A percentile compares a stretch with the other conserved stretches of the same genome.
phyloP scores from a whole-genome alignment of 2,888 invertebrate genomes.

The Parelbella ahira region DNA sequence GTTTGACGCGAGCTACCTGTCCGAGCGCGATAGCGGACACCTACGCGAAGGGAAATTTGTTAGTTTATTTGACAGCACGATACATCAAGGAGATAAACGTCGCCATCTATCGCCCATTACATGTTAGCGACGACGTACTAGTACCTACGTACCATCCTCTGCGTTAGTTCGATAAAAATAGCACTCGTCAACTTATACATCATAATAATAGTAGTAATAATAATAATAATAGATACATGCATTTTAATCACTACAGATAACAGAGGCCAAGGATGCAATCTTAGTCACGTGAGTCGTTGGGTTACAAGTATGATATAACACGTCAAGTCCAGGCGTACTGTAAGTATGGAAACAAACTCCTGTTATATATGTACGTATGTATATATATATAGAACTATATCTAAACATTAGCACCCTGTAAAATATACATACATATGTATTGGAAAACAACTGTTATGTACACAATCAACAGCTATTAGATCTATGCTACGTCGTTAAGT shows the following conservation, averaged over 20 bases:
- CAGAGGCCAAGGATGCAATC: conserved; percentile 14
- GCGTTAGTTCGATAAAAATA: conserved; percentile 39
- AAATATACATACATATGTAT: conserved; percentile 48
- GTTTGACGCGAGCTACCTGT: conserved; percentile 54
- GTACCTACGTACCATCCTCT: no score
- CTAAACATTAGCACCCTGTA: conserved; percentile 72
- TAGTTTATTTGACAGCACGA: conserved; percentile 62
- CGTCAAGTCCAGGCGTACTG: conserved; percentile 7
- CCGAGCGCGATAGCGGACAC: conserved; percentile 50
- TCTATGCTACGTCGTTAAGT: conserved; percentile 45
- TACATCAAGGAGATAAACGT: conserved; percentile 55
- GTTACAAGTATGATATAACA: conserved; percentile 8
- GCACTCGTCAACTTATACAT: conserved; percentile 37
- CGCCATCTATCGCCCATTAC: conserved; percentile 40
- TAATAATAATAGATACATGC: conserved; percentile 32
- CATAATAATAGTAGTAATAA: not conserved
- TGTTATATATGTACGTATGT: no score
- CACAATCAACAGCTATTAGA: conserved; percentile 42
- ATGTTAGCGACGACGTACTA: conserved; percentile 49
- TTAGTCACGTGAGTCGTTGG: conserved; percentile 9
- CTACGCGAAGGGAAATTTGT: conserved; percentile 45
- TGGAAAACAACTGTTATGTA: conserved; percentile 45
- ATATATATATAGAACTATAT: conserved; percentile 39
- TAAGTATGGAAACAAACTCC: no score
- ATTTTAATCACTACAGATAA: conserved; percentile 5